A percentile compares a stretch with the other conserved stretches of the same genome.
phyloP scores from a whole-genome alignment of 35 echinoderm and acorn worm species.

The Apostichopus parvimensis region DNA sequence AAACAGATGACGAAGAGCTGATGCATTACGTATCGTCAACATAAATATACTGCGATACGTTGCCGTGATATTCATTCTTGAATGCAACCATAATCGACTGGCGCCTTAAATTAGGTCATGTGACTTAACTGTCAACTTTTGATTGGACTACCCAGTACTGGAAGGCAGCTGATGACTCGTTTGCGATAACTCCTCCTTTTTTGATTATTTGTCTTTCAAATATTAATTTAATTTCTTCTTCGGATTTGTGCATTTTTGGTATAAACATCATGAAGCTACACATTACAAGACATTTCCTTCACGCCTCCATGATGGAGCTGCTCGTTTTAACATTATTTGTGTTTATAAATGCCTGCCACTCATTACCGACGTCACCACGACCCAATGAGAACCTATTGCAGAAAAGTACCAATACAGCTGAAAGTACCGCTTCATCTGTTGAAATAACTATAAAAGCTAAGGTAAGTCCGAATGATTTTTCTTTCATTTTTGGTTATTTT shows the following conservation, averaged over 20 bases:
- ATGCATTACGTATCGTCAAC: no score
- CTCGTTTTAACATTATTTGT: neutral
- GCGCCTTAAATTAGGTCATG: neutral
- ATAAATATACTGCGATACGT: no score
- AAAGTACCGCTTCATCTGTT: neutral
- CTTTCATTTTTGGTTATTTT: neutral
- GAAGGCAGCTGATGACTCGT: neutral
- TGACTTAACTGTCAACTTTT: constrained; percentile 16
- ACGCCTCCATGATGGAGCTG: neutral
- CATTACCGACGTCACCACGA: neutral
- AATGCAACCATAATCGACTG: no score
- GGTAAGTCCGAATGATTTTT: neutral
- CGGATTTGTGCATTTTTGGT: constrained; percentile 38
- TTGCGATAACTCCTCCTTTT: neutral
- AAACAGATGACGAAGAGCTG: no score
- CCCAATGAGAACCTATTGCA: no score
- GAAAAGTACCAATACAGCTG: neutral
- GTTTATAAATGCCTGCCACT: neutral
- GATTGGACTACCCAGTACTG: constrained; percentile 34
- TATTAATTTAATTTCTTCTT: constrained; percentile 25
- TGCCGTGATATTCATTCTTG: no score
- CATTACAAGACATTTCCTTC: neutral
- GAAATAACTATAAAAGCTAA: constrained; percentile 38
- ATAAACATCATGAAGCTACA: neutral
- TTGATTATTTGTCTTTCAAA: neutral